Evolutionary conservation across 1,140 invertebrate species (phyloP), one percentile per base, ranked within the genome.

Genomic region (Achroia grisella): DNA sequence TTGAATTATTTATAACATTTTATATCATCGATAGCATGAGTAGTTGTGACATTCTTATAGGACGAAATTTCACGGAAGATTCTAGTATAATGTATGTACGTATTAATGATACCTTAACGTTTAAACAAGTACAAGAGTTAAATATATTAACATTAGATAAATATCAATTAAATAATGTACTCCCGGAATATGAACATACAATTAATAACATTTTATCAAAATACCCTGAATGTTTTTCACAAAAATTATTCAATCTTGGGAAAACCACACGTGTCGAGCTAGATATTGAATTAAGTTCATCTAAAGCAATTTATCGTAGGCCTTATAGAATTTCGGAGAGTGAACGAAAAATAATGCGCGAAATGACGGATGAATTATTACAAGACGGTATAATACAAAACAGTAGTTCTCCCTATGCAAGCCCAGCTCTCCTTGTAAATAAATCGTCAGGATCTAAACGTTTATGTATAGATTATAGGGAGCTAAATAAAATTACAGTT

Each of bases 391-490:
- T 68, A 10, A 54, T 67, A 2, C 29, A 32, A 2, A 48, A 63
- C 31, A 62, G 59, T 9, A 52, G 39, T 14, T 72, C 65, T 1
- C 37, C 60, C 8, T 69, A 66, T 44, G 59, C 60, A 1, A 58
- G 53, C 30, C 66, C 62, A 1, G 56, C 56, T 0, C 13, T 66
- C 1, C 23, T 66, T 1, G 47, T 63, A 2, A 39, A 44, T 34
- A 58, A 56, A 35, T 54, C 59, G 6, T 13, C 48, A 27, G 58
- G 62, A 0, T 32, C 56, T 8, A 35, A 56, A 12, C 31, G 56
- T 27, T 34, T 70, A 5, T 51, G 56, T 12, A 52, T 66, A 1
- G 66, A 66, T 37, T 70, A 61, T 48, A 34, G 66, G 1, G 29
- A 47, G 1, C 29, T 65, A 23, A 69, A 66, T 40, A 54, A 54